Evolutionary conservation across 2,113 vertebrate species (phyloP), one percentile per base, ranked within the genome.

Genomic region (Spea bombifrons): DNA sequence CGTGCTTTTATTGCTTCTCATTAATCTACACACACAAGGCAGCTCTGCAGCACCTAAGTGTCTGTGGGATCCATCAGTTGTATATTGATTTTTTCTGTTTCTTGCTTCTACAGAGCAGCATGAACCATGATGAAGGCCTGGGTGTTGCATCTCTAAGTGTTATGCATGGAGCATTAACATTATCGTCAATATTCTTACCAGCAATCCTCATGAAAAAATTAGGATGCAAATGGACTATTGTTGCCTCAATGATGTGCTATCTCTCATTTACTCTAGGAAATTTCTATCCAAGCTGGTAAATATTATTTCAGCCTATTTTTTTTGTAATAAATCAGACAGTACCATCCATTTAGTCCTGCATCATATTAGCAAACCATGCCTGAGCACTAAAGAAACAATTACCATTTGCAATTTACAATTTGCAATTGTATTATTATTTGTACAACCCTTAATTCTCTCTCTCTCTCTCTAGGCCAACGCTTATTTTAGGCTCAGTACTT

Each of bases 161-260:
- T n/a, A 80, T 80, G 77, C 73, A 73, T 49, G 77, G 73, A 17
- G 46, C 77, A 7, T 71, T 80, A n/a, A 80, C 70, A 10, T 64
- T 80, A 16, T 73, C 77, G 7, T 80, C 77, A 46, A 66, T 80
- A 6, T 12, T 80, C 5, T 45, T 80, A 10, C 77, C 77, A 73
- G 70, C 77, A 59, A 12, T 80, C 15, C 64, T 80, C 3, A 80
- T 80, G 10, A 80, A 80, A 50, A 73, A 73, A 73, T 53, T 80
- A 46, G 77, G 77, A n/a, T 80, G 77, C 63, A 80, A 80, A 30
- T 80, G 77, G 77, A 80, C 77, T 13, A 80, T 80, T 30, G 77
- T 80, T 30, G 70, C 70, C 10, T 66, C 77, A 2, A 80, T 80
- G 77, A 66, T 73, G 47, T 80, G 77, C 64, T 80, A 73, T 50